phyloP scores from a whole-genome alignment of 1,140 invertebrate species.

The Rhizoglyphus robini region DNA sequence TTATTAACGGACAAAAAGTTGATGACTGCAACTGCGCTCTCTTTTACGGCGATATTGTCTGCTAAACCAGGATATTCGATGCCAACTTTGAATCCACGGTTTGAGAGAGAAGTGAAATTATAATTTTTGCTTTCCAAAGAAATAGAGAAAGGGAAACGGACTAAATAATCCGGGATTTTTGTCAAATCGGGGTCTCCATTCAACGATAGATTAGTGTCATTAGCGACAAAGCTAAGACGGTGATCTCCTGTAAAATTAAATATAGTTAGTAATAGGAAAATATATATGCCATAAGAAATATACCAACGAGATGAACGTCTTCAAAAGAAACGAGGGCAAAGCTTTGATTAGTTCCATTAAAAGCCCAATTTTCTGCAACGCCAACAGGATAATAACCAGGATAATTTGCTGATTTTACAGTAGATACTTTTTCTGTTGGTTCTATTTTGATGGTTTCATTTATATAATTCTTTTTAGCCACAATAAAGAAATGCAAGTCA shows the following conservation, averaged over 20 bases:
- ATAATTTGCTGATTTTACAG: background rate
- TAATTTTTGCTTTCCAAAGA: background rate
- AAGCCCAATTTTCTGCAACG: background rate
- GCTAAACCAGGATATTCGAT: background rate
- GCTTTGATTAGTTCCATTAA: background rate
- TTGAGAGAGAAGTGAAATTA: background rate
- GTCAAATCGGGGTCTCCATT: background rate
- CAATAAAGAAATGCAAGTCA: background rate
- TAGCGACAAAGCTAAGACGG: background rate
- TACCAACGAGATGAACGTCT: background rate
- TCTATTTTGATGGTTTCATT: background rate
- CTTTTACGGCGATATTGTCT: background rate
- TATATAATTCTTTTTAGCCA: background rate
- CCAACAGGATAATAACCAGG: constrained; percentile 8
- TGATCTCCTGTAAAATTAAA: background rate
- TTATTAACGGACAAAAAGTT: background rate
- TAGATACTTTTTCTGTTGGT: background rate
- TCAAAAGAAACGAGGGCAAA: background rate
- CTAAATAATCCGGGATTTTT: background rate
- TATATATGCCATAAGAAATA: background rate
- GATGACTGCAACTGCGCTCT: background rate
- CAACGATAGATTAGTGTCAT: background rate
- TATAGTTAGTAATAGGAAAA: background rate
- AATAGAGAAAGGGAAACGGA: background rate
- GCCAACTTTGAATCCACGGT: background rate